These are phyloP conservation scores for Holothuria scabra DNA, from an alignment of 53 echinoderm and acorn worm genomes.

Conservation along the genomic window DNA sequence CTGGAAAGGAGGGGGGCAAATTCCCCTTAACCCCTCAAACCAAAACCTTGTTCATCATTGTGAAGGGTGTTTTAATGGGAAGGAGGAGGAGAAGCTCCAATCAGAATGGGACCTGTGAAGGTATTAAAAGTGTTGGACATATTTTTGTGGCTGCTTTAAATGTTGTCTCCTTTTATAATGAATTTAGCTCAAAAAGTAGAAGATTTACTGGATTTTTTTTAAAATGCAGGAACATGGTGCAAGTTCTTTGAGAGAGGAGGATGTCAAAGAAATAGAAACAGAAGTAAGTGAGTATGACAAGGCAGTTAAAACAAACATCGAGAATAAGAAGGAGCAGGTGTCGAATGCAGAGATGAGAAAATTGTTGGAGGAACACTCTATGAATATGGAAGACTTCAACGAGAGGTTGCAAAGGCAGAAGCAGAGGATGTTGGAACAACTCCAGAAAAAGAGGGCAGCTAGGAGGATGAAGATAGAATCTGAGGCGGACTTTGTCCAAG, in stretches of 20 bases:
- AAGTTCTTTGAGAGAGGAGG: constrained; percentile 55
- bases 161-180: background rate
- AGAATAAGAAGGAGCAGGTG: constrained; percentile 59
- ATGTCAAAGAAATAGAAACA: constrained; percentile 61
- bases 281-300: constrained; percentile 75
- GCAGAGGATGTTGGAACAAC: background rate
- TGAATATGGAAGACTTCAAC: constrained; percentile 34
- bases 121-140: background rate
- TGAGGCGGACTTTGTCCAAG: constrained; percentile 44
- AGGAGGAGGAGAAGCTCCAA: too few species aligned
- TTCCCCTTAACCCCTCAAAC: too few species aligned
- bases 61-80: too few species aligned
- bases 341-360: constrained; percentile 63
- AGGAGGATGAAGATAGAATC: constrained; percentile 41
- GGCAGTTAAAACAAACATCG: constrained; percentile 45
- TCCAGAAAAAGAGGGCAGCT: constrained; percentile 57
- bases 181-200: background rate
- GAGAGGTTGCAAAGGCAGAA: constrained; percentile 31
- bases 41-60: too few species aligned
- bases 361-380: constrained; percentile 69
- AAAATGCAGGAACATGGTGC: constrained; percentile 57
- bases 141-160: background rate
- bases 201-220: background rate
- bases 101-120: too few species aligned
- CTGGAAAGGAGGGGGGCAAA: too few species aligned